A percentile compares a stretch with the other conserved stretches of the same genome.
phyloP scores from a whole-genome alignment of 2,888 invertebrate species.

The Anticlea derivata region DNA sequence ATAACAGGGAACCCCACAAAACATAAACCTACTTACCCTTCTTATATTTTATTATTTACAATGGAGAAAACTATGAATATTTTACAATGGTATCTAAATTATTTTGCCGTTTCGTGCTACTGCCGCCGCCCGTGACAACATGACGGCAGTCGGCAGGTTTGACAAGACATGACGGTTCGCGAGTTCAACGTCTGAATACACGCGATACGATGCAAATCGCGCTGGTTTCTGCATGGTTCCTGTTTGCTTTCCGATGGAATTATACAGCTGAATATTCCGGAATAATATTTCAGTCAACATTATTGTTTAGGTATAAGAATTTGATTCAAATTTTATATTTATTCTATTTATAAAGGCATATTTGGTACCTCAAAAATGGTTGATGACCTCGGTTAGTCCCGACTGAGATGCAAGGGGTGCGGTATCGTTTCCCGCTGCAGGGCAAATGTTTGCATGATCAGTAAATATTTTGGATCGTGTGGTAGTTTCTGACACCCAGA shows the following conservation, averaged over 20 bases:
- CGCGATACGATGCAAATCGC: constrained; percentile 38
- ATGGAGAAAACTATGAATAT: constrained; percentile 16
- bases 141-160: constrained; percentile 45
- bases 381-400: too few relatives aligned
- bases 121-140: constrained; percentile 6
- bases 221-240: background rate
- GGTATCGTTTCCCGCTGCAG: too few relatives aligned
- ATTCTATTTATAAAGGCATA: too few relatives aligned
- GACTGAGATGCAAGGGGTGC: too few relatives aligned
- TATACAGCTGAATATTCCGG: background rate
- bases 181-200: constrained; percentile 60
- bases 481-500: too few relatives aligned
- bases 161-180: constrained; percentile 61
- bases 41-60: constrained; percentile 6
- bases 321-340: too few relatives aligned
- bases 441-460: too few relatives aligned
- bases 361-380: too few relatives aligned
- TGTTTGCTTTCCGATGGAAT: constrained; percentile 4
- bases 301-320: too few relatives aligned
- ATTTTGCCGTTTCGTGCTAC: constrained; percentile 17
- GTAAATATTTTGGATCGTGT: too few relatives aligned
- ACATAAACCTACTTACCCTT: constrained; percentile 5
- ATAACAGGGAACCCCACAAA: background rate
- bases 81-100: constrained; percentile 17
- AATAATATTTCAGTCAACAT: background rate